Evolutionary conservation across 2,888 invertebrate genomes (phyloP).

Genomic region (Diogma glabrata): DNA sequence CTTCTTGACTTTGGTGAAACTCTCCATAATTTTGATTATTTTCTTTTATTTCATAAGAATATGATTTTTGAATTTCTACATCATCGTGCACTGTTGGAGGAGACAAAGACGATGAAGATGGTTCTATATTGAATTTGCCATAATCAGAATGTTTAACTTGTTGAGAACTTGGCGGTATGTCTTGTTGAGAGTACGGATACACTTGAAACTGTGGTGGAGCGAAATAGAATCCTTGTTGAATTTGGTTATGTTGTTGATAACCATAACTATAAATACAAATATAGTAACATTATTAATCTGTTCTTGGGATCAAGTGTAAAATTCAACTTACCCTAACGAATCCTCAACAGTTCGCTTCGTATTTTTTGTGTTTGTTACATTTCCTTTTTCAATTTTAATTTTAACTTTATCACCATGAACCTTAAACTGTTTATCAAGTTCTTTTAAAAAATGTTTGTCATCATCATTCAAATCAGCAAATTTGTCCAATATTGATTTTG

Average conservation of each 20-base stretch:
- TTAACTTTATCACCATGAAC: slow-evolving; percentile 33
- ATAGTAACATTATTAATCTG: background rate
- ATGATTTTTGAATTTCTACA: too few species aligned
- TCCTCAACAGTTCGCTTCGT: slow-evolving; percentile 60
- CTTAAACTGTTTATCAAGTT: slow-evolving; percentile 35
- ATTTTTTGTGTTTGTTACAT: slow-evolving; percentile 27
- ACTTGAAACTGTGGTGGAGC: slow-evolving; percentile 47
- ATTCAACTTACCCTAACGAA: slow-evolving; percentile 52
- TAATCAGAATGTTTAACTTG: slow-evolving; percentile 24
- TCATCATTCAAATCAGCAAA: slow-evolving; percentile 31
- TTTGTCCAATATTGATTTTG: slow-evolving; percentile 24
- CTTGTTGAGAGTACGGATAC: slow-evolving; percentile 58
- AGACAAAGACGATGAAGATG: too few species aligned
- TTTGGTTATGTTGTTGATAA: slow-evolving; percentile 22
- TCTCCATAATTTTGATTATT: too few species aligned
- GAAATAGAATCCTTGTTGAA: slow-evolving; percentile 30
- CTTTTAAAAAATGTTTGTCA: slow-evolving; percentile 34
- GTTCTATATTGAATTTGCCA: too few species aligned
- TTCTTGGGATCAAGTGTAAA: background rate
- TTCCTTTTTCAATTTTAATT: slow-evolving; percentile 33
- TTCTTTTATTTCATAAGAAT: too few species aligned
- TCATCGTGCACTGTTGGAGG: too few species aligned
- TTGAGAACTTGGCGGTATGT: slow-evolving; percentile 36
- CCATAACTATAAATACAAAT: slow-evolving; percentile 28
- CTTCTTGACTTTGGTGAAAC: too few species aligned